phyloP scores from a whole-genome alignment of 1,140 invertebrate genomes.

The Sarcophaga bullata region DNA sequence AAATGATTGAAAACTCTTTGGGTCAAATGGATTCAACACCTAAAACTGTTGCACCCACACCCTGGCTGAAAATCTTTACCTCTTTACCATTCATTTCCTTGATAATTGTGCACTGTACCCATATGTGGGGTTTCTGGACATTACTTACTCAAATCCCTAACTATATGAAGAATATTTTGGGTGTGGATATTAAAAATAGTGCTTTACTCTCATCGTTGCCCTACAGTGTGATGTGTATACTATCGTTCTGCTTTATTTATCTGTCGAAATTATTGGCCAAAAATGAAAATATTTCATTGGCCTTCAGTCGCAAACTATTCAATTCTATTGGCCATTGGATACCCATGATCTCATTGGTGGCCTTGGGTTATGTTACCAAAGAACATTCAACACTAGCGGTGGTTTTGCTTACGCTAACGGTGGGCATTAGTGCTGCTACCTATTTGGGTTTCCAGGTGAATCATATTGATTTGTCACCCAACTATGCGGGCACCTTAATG shows the following conservation, averaged over 20 bases:
- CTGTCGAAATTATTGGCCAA: constrained; percentile 73
- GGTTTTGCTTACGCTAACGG: constrained; percentile 74
- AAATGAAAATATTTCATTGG: constrained; percentile 69
- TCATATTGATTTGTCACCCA: constrained; percentile 81
- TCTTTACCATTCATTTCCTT: constrained; percentile 86
- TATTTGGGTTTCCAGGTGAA: constrained; percentile 78
- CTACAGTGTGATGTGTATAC: constrained; percentile 78
- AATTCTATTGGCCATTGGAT: constrained; percentile 74
- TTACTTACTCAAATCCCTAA: constrained; percentile 91
- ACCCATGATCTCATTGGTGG: constrained; percentile 73
- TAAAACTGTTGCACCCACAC: constrained; percentile 62
- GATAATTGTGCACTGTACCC: constrained; percentile 84
- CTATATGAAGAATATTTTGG: constrained; percentile 86
- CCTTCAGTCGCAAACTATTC: constrained; percentile 73
- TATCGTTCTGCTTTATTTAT: constrained; percentile 76
- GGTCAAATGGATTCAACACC: constrained; percentile 55
- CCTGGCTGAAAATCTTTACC: constrained; percentile 81
- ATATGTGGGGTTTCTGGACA: constrained; percentile 96
- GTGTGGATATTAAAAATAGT: constrained; percentile 80
- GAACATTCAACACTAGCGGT: constrained; percentile 69
- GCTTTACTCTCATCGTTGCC: constrained; percentile 81
- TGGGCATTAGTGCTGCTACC: constrained; percentile 81
- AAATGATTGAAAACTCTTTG: constrained; percentile 71
- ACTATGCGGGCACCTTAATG: constrained; percentile 78
- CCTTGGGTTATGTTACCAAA: constrained; percentile 70